Conservation (phyloP, 1,140 invertebrate genomes). For the Lethrus apterus region DNA sequence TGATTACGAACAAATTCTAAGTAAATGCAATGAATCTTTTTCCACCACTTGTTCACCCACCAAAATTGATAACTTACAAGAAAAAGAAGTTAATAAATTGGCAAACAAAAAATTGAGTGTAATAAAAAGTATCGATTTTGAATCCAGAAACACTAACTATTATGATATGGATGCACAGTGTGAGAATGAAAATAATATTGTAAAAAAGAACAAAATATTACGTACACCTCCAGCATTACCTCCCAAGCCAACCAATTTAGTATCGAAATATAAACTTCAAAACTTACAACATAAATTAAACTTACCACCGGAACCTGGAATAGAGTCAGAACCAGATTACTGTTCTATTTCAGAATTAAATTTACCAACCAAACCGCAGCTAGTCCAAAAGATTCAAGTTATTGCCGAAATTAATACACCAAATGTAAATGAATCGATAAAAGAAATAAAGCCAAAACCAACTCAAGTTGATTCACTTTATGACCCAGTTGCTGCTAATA, state of each 20-base stretch:
- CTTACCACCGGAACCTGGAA: slow-evolving; percentile 22
- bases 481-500: slow-evolving; percentile 19
- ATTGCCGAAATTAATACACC: slow-evolving; percentile 35
- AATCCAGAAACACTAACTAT: slow-evolving; percentile 35
- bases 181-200: slow-evolving; percentile 35
- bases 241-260: slow-evolving; percentile 60
- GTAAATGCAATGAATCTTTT: slow-evolving; percentile 42
- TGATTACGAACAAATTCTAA: slow-evolving; percentile 54
- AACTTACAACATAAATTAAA: slow-evolving; percentile 17
- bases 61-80: slow-evolving; percentile 17
- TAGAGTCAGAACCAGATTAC: slow-evolving; percentile 53
- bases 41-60: slow-evolving; percentile 5
- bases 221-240: slow-evolving; percentile 60
- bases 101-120: slow-evolving; percentile 42
- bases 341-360: slow-evolving; percentile 58
- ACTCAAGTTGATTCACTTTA: slow-evolving; percentile 17
- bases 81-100: slow-evolving; percentile 26
- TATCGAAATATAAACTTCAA: slow-evolving; percentile 51
- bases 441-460: slow-evolving; percentile 15
- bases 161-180: slow-evolving; percentile 43
- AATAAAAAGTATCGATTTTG: slow-evolving; percentile 46
- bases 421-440: neutral
- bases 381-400: slow-evolving; percentile 25
- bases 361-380: slow-evolving; percentile 44
- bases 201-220: slow-evolving; percentile 49